These are phyloP conservation scores for Chloromyia formosa DNA, from an alignment of 2,888 invertebrate genomes.

Conservation along the genomic window DNA sequence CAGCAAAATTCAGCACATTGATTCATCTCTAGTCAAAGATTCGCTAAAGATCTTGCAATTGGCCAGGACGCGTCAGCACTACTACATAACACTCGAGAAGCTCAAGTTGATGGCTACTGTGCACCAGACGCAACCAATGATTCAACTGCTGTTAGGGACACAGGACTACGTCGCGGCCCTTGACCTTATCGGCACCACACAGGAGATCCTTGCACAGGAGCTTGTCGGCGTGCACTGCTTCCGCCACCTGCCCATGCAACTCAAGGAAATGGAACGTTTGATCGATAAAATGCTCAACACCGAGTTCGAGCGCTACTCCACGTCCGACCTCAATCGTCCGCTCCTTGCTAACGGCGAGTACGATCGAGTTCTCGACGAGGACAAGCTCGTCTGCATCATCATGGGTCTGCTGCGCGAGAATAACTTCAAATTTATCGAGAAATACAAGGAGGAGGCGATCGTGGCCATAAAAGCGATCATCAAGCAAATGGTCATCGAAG, in stretches of 20 bases:
- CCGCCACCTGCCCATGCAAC: slow-evolving; percentile 93
- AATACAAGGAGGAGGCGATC: slow-evolving; percentile 87
- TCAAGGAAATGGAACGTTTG: slow-evolving; percentile 93
- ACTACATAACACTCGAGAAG: slow-evolving; percentile 74
- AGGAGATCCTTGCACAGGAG: slow-evolving; percentile 90
- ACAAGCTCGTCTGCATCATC: slow-evolving; percentile 86
- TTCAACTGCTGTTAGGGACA: slow-evolving; percentile 91
- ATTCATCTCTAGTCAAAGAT: slow-evolving; percentile 80
- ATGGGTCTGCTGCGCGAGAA: slow-evolving; percentile 89
- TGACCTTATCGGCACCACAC: slow-evolving; percentile 95
- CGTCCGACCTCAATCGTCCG: slow-evolving; percentile 90
- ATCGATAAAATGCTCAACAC: slow-evolving; percentile 97
- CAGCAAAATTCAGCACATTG: slow-evolving; percentile 79
- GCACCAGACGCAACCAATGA: slow-evolving; percentile 97
- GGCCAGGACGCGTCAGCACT: slow-evolving; percentile 73
- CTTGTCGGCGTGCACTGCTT: slow-evolving; percentile 94
- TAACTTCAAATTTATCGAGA: slow-evolving; percentile 87
- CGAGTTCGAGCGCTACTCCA: slow-evolving; percentile 92
- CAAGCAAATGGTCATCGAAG: slow-evolving; percentile 88
- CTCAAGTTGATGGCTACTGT: slow-evolving; percentile 93
- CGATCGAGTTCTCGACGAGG: slow-evolving; percentile 75
- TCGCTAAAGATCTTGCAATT: slow-evolving; percentile 81
- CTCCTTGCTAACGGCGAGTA: slow-evolving; percentile 67
- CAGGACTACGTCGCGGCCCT: slow-evolving; percentile 97
- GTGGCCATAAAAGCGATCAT: slow-evolving; percentile 88